Evolutionary conservation across 53 echinoderm and acorn worm species (phyloP).

Genomic region (Luidia sarsii): DNA sequence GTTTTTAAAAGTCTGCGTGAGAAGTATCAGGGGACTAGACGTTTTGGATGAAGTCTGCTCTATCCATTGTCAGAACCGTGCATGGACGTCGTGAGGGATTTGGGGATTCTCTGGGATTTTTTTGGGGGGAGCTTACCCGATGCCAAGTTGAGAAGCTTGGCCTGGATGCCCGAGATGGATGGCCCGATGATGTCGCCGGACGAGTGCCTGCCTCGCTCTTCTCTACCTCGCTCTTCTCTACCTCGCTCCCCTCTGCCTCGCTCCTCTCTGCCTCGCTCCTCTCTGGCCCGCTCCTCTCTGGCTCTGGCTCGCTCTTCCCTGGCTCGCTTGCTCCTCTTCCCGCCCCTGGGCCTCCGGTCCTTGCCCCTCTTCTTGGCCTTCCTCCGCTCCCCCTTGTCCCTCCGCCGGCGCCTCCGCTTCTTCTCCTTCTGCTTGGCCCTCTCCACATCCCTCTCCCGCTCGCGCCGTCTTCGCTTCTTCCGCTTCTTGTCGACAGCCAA

Average conservation of each 20-base stretch:
- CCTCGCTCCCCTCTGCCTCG: slow-evolving; percentile 37
- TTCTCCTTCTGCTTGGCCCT: slow-evolving; percentile 27
- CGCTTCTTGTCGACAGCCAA: slow-evolving; percentile 4
- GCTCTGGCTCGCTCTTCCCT: slow-evolving; percentile 40
- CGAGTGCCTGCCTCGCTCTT: slow-evolving; percentile 30
- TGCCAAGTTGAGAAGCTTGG: slow-evolving; percentile 67
- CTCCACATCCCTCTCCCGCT: neutral
- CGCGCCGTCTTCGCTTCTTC: slow-evolving; percentile 4
- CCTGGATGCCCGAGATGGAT: slow-evolving; percentile 63
- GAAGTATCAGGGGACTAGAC: too few species aligned
- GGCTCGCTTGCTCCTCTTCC: slow-evolving; percentile 54
- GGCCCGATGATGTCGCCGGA: slow-evolving; percentile 12
- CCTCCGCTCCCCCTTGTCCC: slow-evolving; percentile 58
- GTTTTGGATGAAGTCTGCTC: too few species aligned
- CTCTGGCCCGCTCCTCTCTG: slow-evolving; percentile 47
- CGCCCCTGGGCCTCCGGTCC: slow-evolving; percentile 58
- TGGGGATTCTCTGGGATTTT: too few species aligned
- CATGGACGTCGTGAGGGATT: too few species aligned
- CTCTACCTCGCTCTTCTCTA: slow-evolving; percentile 48
- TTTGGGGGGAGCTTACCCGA: too few species aligned
- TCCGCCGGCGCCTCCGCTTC: slow-evolving; percentile 44
- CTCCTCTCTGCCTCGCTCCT: slow-evolving; percentile 43
- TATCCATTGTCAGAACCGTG: too few species aligned
- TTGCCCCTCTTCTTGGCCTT: slow-evolving; percentile 68
- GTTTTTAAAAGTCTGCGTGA: too few species aligned